Evolutionary conservation across 1,140 invertebrate genomes (phyloP).

Genomic region (Mercenaria mercenaria): DNA sequence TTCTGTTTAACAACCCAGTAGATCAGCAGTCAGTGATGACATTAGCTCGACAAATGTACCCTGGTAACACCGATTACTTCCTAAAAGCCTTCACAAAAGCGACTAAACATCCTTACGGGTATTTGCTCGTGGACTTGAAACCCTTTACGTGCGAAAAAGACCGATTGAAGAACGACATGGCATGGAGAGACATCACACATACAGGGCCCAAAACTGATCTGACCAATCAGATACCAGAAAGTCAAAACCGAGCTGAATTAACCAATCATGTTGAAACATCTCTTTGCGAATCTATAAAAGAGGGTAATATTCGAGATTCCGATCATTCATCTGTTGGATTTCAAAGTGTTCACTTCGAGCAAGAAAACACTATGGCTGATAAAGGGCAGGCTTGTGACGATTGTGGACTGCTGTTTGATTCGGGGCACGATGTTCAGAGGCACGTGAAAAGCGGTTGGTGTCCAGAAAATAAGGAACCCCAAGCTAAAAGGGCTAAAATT

Average conservation of each 20-base stretch:
- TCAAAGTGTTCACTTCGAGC: background rate
- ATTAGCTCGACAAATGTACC: no score
- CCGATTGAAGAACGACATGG: background rate
- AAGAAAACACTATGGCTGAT: background rate
- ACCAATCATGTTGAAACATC: background rate
- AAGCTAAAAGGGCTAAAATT: background rate
- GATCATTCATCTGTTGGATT: background rate
- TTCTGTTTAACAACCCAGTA: constrained; percentile 45
- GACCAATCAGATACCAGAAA: background rate
- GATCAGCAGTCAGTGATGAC: no score
- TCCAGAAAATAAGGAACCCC: background rate
- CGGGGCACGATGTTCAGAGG: no score
- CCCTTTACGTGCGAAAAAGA: constrained; percentile 6
- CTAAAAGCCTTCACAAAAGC: background rate
- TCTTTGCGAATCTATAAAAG: background rate
- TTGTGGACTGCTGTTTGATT: no score
- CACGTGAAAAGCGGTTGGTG: no score
- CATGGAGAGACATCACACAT: background rate
- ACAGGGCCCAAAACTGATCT: background rate
- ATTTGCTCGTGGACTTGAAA: no score
- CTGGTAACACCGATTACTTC: constrained; percentile 15
- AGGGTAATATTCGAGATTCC: background rate
- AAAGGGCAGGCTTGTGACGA: no score
- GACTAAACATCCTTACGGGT: no score
- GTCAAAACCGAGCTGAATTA: background rate